Evolutionary conservation across 30 jellyfish, hydroid and myxozoan species (phyloP), one percentile per base, ranked within the genome.

Genomic region (Hydractinia echinata): DNA sequence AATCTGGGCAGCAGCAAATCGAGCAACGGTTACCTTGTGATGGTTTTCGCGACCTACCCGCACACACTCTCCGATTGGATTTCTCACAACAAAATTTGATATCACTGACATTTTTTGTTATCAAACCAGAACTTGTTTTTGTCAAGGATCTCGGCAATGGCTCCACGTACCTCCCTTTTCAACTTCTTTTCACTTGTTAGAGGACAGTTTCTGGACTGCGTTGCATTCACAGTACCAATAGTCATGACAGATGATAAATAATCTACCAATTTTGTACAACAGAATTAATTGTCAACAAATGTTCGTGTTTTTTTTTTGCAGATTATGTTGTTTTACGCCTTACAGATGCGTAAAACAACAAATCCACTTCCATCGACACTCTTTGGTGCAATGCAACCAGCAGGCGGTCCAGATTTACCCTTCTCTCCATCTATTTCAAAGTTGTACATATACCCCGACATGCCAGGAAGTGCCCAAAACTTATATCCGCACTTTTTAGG

Each of bases 391-490:
- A 56, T 61, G 62, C 89, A 74, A 55, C 62, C 89, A 51, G 54
- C 71, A 16, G 92, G 89, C 44, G 44, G 44, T 30, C 44, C 44
- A 30, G 44, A 53, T 49, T 84, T 0, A 51, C 92, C 92, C 18
- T n/a, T 39, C 50, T 51, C 84, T 18, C 92, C 89, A 21, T 83
- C 88, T 18, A 83, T 67, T 67, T 83, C 89, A 73, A 83, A 83
- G 53, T 73, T 76, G 53, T 83, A 83, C 44, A 83, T 81, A 83
- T 83, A 83, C 30, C 92, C 89, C n/a, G 84, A 74, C 20, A 83
- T 76, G 16, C 92, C 92, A 54, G 70, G 89, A 61, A n/a, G 89
- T 10, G 88, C 89, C 92, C 89, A 73, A 48, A 83, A 81, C 68
- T 83, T 83, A 66, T 83, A 83, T 53, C 91, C 91, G 89, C 71